Conservation (phyloP, 2,888 invertebrate species). For the Oeneis ivallda region DNA sequence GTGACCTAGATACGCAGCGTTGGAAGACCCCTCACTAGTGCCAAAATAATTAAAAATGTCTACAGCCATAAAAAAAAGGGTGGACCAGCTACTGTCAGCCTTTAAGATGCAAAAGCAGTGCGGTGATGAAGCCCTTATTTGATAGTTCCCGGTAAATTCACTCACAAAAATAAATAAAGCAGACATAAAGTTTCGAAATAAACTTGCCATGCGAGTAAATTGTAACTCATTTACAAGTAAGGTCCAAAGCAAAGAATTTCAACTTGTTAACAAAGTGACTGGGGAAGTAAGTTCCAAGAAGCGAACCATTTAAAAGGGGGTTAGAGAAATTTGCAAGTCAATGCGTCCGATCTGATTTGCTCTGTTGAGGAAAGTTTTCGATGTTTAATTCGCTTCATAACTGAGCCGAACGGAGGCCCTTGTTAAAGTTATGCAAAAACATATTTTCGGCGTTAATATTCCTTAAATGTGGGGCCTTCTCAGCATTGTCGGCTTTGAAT, state of each 20-base stretch:
- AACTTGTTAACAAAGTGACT: constrained; percentile 16
- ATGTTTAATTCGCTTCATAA: constrained; percentile 35
- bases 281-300: constrained; percentile 12
- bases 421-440: constrained; percentile 24
- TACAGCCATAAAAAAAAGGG: too few species aligned
- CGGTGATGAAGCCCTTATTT: too few species aligned
- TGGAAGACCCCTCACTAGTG: too few species aligned
- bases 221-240: neutral
- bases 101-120: too few species aligned
- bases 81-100: too few species aligned
- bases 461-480: neutral
- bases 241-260: neutral
- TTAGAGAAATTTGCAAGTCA: constrained; percentile 47
- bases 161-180: neutral
- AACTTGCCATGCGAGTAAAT: neutral
- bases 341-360: constrained; percentile 40
- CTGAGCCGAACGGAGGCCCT: constrained; percentile 24
- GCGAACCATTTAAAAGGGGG: constrained; percentile 18
- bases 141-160: too few species aligned
- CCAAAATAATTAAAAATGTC: too few species aligned
- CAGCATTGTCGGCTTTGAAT: neutral
- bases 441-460: constrained; percentile 1
- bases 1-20: too few species aligned
- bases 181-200: neutral
- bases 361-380: constrained; percentile 35